Evolutionary conservation across 2,797 vertebrate genomes (phyloP), one percentile per base, ranked within the genome.

Genomic region (Chromis chromis): DNA sequence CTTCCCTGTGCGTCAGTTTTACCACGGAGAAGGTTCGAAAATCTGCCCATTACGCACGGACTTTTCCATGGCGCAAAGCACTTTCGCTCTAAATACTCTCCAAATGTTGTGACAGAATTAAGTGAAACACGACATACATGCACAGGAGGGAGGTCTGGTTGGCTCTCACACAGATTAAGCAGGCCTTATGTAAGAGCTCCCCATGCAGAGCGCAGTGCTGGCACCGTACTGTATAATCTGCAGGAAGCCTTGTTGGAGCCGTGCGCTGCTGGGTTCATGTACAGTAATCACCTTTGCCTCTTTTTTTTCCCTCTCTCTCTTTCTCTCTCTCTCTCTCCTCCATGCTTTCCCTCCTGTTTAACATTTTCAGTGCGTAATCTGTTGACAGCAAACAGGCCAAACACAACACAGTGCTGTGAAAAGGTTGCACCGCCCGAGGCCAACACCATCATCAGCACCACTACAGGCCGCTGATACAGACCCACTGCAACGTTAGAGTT

Each of bases 181-280:
- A 53, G 77, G 79, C 86, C 42, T 91, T 92, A 91, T 67, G 76
- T 89, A 92, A 93, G 80, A 86, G 77, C 74, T 69, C 66, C 63
- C 53, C 52, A 31, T 44, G 39, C 57, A 58, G 71, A 55, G 73
- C 56, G 36, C 27, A 24, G 10, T 57, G 22, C 65, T 76, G 72
- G 66, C 76, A 55, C 54, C 36, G 49, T 74, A 50, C 82, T 74
- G 68, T 84, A 57, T 94, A 92, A 93, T 92, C 88, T 86, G 76
- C 79, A 74, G 57, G 76, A 76, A 87, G 63, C 68, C 57, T 40
- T 31, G 77, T 57, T 65, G 62, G 59, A 83, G 57, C 69, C 58
- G 61, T 66, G 58, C 68, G 25, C 77, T 80, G 68, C 74, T 77
- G 65, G 31, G 36, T 85, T 83, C 65, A 77, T 82, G 63, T 70